A percentile compares a stretch with the other conserved stretches of the same genome.
These are phyloP conservation scores for Oxygymnocypris stewartii DNA, from an alignment of 2,113 vertebrate species.

Conservation along the genomic window DNA sequence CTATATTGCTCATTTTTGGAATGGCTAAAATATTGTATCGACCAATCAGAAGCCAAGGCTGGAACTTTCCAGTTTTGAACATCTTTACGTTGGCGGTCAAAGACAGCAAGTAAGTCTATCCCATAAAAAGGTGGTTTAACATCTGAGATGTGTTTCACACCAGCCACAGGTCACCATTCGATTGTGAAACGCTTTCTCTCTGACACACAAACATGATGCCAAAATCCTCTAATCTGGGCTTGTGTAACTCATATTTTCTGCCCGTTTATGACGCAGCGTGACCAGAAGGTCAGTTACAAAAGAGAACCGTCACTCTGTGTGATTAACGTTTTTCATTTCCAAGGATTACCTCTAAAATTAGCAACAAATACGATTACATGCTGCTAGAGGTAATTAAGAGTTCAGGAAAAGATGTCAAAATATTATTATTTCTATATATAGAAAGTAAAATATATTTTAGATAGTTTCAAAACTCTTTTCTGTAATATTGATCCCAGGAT, in stretches of 20 bases:
- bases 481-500: neutral
- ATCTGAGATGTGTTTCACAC: neutral
- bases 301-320: conserved; percentile 52
- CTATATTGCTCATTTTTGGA: no score
- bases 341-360: conserved; percentile 38
- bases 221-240: conserved; percentile 43
- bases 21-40: neutral
- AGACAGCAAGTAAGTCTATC: neutral
- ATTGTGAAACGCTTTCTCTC: conserved; percentile 13
- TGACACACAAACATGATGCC: neutral
- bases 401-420: neutral
- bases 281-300: conserved; percentile 59
- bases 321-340: conserved; percentile 34
- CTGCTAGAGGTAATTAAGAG: neutral
- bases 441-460: no score
- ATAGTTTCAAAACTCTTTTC: neutral
- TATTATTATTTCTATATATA: neutral
- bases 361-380: conserved; percentile 27
- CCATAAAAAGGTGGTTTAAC: neutral
- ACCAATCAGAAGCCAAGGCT: neutral
- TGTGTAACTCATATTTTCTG: conserved; percentile 66
- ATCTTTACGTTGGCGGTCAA: neutral
- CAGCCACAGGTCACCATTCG: neutral
- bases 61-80: neutral
- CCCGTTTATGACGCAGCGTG: conserved; percentile 61